Percentiles rank a stretch among this genome's conserved stretches.
These are phyloP conservation scores for Brenthis daphne DNA, from an alignment of 2,888 invertebrate genomes.

Conservation along the genomic window DNA sequence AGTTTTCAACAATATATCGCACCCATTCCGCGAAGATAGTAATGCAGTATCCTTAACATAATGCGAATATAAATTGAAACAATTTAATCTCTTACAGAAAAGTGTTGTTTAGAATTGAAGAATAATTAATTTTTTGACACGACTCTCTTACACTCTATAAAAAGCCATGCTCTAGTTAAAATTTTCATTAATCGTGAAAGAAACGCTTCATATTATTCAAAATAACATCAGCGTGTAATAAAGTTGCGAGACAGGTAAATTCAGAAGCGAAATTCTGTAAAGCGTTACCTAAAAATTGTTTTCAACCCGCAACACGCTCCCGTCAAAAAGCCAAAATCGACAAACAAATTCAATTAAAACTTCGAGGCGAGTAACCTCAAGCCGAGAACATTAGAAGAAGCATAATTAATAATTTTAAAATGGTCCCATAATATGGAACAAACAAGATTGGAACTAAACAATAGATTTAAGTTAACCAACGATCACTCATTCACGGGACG, in stretches of 20 bases:
- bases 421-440: slow-evolving; percentile 68
- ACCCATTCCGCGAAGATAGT: neutral
- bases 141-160: neutral
- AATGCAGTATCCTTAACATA: slow-evolving; percentile 6
- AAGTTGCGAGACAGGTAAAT: slow-evolving; percentile 46
- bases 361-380: slow-evolving; percentile 68
- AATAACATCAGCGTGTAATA: slow-evolving; percentile 33
- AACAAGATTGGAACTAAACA: slow-evolving; percentile 74
- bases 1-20: slow-evolving; percentile 6
- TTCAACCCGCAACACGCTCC: slow-evolving; percentile 56
- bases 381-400: slow-evolving; percentile 69
- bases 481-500: slow-evolving; percentile 71
- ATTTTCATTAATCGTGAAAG: slow-evolving; percentile 17
- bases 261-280: slow-evolving; percentile 50
- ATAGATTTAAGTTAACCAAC: slow-evolving; percentile 71
- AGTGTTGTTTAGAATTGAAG: neutral
- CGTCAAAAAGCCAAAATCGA: slow-evolving; percentile 73
- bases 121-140: neutral
- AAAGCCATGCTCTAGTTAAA: neutral
- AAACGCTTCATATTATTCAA: slow-evolving; percentile 17
- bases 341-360: slow-evolving; percentile 78
- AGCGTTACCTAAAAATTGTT: slow-evolving; percentile 64
- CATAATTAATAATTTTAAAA: slow-evolving; percentile 79
- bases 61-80: slow-evolving; percentile 1
- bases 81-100: slow-evolving; percentile 6